phyloP scores from a whole-genome alignment of 2,113 vertebrate genomes.

The Perca flavescens region DNA sequence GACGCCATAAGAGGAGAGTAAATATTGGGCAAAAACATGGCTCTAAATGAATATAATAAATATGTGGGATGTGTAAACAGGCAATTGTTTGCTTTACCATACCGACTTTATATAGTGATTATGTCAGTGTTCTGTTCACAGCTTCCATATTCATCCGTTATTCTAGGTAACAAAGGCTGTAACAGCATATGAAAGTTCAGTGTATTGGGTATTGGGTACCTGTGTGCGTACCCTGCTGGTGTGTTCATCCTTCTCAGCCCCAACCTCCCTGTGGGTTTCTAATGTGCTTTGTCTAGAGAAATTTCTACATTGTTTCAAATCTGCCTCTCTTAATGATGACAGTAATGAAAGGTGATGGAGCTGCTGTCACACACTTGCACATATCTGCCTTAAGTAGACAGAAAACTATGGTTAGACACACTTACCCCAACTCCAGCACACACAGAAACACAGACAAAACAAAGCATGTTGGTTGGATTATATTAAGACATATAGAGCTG shows the following conservation, averaged over 20 bases:
- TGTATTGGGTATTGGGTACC: background rate
- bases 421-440: background rate
- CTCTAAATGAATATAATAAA: constrained; percentile 1
- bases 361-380: constrained; percentile 45
- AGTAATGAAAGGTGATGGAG: constrained; percentile 61
- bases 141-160: background rate
- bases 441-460: background rate
- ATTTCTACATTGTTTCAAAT: constrained; percentile 16
- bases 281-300: constrained; percentile 32
- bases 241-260: background rate
- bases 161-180: background rate
- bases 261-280: background rate
- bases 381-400: constrained; percentile 36
- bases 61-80: background rate
- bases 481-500: background rate
- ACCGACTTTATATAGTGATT: background rate
- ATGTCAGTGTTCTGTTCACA: background rate
- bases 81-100: background rate
- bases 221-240: too few relatives aligned
- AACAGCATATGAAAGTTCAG: background rate
- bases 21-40: background rate
- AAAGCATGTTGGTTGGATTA: background rate
- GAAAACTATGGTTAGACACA: constrained; percentile 19
- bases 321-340: constrained; percentile 58
- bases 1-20: too few relatives aligned